Base-by-base conservation (phyloP, 2,797 vertebrate species). In the Columba guinea region DNA sequence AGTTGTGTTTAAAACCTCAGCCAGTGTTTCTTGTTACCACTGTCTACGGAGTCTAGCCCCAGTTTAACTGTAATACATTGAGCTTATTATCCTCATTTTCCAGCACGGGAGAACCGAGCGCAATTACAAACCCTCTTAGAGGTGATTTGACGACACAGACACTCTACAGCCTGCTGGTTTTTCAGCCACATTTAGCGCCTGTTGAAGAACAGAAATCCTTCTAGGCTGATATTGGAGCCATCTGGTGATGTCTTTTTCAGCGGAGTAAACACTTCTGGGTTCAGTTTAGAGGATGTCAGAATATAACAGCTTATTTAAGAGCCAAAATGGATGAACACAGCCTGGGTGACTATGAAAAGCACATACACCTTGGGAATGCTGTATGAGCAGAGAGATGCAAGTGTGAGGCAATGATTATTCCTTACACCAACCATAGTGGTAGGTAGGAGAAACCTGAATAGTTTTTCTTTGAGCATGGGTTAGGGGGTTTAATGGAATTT, bases 231-330 rank as follows among this genome's bases (percentile, higher is more conserved):
- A 94, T 53, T 83, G 80, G 74, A 96, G 86, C 90, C 95, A 96
- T 94, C 94, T 96, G 93, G 91, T 70, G 84, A 93, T 92, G 91
- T 88, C 90, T 95, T 96, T 94, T 96, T 92, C 93, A 90, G 91
- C 79, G 74, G 77, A 79, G 77, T 79, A 94, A 94, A 85, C 67
- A 80, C 77, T 94, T 89, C 88, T 95, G 90, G 41, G 77, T 89
- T 95, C 84, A 52, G 63, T 95, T 94, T 95, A 74, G 70, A 93
- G 88, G 70, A 77, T 87, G 89, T 89, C 93, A 55, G 49, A 53
- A 74, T 30, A 6, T 34, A 86, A 82, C 90, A 91, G 56, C 84
- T 93, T 94, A 84, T 86, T 95, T 90, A 90, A 77, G 70, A 89
- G 83, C 49, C 87, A 78, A 82, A 87, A 87, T 59, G 34, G 51